Base-by-base conservation (phyloP, 2,113 vertebrate species). In the Diphyllodes magnificus region DNA sequence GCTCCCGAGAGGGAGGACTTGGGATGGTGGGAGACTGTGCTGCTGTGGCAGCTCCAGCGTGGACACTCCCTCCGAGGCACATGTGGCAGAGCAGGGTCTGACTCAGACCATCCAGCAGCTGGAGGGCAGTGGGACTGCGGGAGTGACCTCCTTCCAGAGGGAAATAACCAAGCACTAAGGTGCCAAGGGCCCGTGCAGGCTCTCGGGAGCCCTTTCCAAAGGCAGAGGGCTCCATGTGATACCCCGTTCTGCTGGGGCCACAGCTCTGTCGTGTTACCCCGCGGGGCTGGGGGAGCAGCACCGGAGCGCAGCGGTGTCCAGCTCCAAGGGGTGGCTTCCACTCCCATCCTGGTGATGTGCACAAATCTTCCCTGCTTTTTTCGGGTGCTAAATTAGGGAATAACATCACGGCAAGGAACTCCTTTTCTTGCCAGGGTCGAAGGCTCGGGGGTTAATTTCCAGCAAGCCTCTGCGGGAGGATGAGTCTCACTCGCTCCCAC, bases 271-370 rank as follows among this genome's bases (percentile, higher is more conserved):
- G 31, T 56, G 35, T 45, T n/a, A n/a, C 7, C 18, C 19, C 3
- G 4, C 1, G 1, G 20, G n/a, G 19, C 69, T 92, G 42, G n/a
- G 66, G 42, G 53, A 80, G 24, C 19, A 53, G 17, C 13, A 35
- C 0, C 0, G 28, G 21, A 1, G 2, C 15, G 2, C 7, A 27
- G 68, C 80, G 2, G 7, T 31, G 35, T 65, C 45, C 7, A 5
- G 37, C 31, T 84, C 15, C 25, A 25, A 33, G 35, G 47, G 11
- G 2, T 53, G 21, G 2, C 18, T 83, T 54, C 35, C 20, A 47
- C 64, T 40, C 21, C 19, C 27, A 22, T 21, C 59, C 44, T 24
- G 18, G 5, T 22, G 33, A 30, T n/a, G 33, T 13, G 27, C 30
- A 37, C 63, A 28, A 8, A 35, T 37, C 25, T 30, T 49, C 35